Percentiles rank a stretch among this genome's conserved stretches.
phyloP scores from a whole-genome alignment of 2,113 vertebrate species.

The Petaurus breviceps region DNA sequence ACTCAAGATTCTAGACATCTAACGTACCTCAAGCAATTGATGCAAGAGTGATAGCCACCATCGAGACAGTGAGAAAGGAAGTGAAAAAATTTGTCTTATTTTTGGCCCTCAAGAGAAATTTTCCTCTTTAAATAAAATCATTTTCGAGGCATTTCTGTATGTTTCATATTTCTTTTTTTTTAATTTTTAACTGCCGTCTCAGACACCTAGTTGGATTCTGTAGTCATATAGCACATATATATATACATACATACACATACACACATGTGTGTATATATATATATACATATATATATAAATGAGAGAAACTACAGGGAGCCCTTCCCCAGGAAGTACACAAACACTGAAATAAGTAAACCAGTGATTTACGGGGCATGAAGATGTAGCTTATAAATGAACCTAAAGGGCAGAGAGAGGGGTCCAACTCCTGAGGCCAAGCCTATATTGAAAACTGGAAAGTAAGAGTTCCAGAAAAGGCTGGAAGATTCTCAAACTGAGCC shows the following conservation, averaged over 20 bases:
- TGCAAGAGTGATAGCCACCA: not conserved
- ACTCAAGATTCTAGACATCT: constrained; percentile 51
- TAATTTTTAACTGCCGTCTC: not conserved
- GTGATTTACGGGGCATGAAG: not conserved
- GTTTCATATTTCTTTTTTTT: not conserved
- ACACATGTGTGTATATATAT: too few relatives aligned
- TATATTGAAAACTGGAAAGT: not conserved
- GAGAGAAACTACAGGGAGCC: not conserved
- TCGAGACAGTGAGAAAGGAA: not conserved
- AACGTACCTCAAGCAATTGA: constrained; percentile 39
- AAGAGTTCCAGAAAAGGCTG: not conserved
- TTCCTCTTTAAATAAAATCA: constrained; percentile 14
- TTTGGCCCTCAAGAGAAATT: constrained; percentile 36
- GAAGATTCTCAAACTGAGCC: not conserved
- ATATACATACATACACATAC: too few relatives aligned
- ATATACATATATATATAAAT: not conserved
- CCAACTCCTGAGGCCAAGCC: too few relatives aligned
- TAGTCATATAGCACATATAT: too few relatives aligned
- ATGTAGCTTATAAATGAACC: accelerated
- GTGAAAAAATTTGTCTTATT: not conserved
- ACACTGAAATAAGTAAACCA: not conserved
- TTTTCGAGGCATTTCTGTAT: not conserved
- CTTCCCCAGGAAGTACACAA: not conserved
- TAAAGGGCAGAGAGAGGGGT: not conserved
- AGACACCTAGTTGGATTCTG: not conserved